Conservation (phyloP, 2,113 vertebrate genomes). For the Vireo altiloquus region DNA sequence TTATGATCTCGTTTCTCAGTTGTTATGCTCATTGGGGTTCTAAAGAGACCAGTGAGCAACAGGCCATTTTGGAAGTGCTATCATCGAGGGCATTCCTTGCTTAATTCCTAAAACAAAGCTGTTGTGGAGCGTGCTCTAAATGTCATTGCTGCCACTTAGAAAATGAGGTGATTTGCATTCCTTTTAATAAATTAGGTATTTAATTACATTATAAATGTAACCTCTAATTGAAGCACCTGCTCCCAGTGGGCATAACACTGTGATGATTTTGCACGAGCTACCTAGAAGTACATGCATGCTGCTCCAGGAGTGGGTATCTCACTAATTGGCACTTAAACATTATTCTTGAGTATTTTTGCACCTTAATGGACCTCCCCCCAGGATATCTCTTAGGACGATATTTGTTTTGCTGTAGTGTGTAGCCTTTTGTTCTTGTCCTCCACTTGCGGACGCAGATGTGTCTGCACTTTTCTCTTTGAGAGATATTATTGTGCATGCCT, state of each 20-base stretch:
- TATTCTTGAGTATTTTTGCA: background rate
- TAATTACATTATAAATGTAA: slow-evolving; percentile 66
- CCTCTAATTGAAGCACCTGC: slow-evolving; percentile 40
- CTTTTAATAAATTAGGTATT: slow-evolving; percentile 39
- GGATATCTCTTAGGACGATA: background rate
- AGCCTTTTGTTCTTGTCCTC: background rate
- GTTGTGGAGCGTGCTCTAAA: background rate
- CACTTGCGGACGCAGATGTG: background rate
- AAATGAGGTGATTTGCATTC: slow-evolving; percentile 33
- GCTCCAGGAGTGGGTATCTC: background rate
- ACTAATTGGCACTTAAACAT: slow-evolving; percentile 22
- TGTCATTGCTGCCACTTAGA: background rate
- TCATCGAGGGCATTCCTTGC: background rate
- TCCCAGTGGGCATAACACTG: background rate
- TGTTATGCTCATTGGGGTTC: background rate
- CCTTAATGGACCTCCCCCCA: background rate
- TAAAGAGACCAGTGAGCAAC: background rate
- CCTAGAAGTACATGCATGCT: background rate
- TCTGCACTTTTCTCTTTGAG: background rate
- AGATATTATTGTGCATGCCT: background rate
- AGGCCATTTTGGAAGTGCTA: background rate
- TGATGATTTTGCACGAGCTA: background rate
- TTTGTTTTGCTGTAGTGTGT: background rate
- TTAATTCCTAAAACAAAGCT: slow-evolving; percentile 48
- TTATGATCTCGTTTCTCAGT: background rate